Evolutionary conservation across 2,797 vertebrate genomes (phyloP).

Genomic region (Danio aesculapii): DNA sequence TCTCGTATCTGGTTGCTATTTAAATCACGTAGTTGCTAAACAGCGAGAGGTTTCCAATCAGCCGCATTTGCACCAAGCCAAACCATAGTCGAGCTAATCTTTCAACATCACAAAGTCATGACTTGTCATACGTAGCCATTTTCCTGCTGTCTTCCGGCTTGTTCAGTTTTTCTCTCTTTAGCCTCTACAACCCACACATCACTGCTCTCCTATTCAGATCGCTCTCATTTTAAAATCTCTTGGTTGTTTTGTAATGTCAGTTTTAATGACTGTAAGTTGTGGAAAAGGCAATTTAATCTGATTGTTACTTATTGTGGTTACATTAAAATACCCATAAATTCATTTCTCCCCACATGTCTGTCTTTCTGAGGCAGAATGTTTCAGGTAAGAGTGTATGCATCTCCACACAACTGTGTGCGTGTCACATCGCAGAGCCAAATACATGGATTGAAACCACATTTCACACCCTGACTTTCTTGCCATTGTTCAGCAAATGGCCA

Average conservation of each 20-base stretch:
- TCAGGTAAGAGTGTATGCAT: constrained; percentile 85
- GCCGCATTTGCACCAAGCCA: constrained; percentile 67
- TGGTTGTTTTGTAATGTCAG: constrained; percentile 7
- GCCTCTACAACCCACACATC: constrained; percentile 41
- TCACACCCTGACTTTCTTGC: constrained; percentile 4
- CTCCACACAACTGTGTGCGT: neutral
- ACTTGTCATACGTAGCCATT: constrained; percentile 74
- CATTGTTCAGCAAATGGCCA: neutral
- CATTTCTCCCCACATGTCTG: constrained; percentile 88
- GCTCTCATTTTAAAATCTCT: constrained; percentile 24
- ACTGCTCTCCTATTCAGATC: neutral
- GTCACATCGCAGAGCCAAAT: constrained; percentile 15
- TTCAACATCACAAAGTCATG: constrained; percentile 78
- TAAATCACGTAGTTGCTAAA: constrained; percentile 71
- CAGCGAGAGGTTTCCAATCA: constrained; percentile 69
- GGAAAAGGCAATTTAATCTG: constrained; percentile 11
- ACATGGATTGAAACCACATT: constrained; percentile 21
- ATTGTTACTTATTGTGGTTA: constrained; percentile 59
- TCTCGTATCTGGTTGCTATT: constrained; percentile 64
- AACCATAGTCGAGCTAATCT: constrained; percentile 67
- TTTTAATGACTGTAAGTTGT: constrained; percentile 12
- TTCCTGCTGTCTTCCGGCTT: constrained; percentile 82
- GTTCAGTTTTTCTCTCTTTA: constrained; percentile 71
- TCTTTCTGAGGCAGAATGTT: constrained; percentile 82
- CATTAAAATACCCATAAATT: constrained; percentile 77